Evolutionary conservation across 35 echinoderm and acorn worm genomes (phyloP).

Genomic region (Ophiothrix spiculata): DNA sequence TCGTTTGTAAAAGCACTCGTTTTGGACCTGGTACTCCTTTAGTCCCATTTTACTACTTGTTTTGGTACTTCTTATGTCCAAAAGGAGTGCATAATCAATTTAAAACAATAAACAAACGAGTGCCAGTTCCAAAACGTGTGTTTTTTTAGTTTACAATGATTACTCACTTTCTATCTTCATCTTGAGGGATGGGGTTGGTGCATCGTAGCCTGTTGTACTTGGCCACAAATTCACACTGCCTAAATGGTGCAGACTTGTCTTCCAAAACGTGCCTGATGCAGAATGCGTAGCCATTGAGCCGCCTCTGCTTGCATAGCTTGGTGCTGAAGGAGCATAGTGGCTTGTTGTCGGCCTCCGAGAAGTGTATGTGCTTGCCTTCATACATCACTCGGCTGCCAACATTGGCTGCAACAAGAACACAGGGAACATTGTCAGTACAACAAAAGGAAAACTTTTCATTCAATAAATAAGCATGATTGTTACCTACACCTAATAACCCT

Average conservation of each 20-base stretch:
- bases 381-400: conserved; percentile 91
- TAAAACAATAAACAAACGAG: too few species aligned
- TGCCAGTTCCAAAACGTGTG: too few species aligned
- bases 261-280: conserved; percentile 98
- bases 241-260: conserved; percentile 93
- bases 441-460: too few species aligned
- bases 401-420: conserved; percentile 47
- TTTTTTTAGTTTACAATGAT: neutral
- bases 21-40: too few species aligned
- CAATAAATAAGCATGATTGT: too few species aligned
- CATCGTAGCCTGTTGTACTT: conserved; percentile 92
- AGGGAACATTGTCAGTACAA: too few species aligned
- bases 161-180: conserved; percentile 88
- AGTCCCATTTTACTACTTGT: too few species aligned
- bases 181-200: conserved; percentile 85
- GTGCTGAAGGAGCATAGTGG: conserved; percentile 96
- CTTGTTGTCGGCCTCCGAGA: conserved; percentile 92
- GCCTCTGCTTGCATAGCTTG: conserved; percentile 94
- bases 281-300: conserved; percentile 91
- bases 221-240: conserved; percentile 95
- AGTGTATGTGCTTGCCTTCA: conserved; percentile 99
- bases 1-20: too few species aligned
- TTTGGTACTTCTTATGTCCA: too few species aligned
- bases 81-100: too few species aligned
- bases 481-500: too few species aligned